These are phyloP conservation scores for Tupiocoris notatus DNA, from an alignment of 2,888 invertebrate genomes.

Conservation along the genomic window DNA sequence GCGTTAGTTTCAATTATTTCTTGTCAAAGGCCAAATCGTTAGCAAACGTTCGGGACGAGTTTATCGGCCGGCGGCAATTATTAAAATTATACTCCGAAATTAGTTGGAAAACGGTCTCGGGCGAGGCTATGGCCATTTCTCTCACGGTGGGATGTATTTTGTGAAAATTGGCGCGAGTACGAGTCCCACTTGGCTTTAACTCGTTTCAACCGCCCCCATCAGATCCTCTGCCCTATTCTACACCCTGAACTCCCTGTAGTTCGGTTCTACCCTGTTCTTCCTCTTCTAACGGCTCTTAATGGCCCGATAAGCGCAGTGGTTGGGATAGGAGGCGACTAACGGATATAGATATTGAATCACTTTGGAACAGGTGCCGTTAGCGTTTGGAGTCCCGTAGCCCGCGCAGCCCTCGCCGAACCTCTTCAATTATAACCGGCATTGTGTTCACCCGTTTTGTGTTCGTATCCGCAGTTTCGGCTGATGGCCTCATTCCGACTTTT, in stretches of 20 bases:
- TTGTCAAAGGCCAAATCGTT: background rate
- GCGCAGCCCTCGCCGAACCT: background rate
- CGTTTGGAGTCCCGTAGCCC: background rate
- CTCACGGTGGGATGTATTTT: background rate
- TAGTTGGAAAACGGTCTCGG: background rate
- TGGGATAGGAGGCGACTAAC: background rate
- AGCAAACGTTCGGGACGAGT: background rate
- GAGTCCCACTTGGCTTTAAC: background rate
- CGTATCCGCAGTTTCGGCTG: background rate
- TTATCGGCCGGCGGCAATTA: background rate
- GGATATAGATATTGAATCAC: background rate
- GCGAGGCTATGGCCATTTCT: background rate
- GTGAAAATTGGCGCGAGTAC: background rate
- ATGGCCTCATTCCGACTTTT: background rate
- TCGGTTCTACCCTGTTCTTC: background rate
- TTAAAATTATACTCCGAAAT: background rate
- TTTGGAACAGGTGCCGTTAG: background rate
- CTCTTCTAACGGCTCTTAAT: background rate
- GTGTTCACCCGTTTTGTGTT: background rate
- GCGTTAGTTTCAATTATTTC: too few relatives aligned
- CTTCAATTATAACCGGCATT: background rate
- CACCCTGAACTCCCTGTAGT: background rate
- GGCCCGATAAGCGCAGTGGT: background rate
- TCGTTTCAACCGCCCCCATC: background rate
- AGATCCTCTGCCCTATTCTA: background rate